A percentile compares a stretch with the other conserved stretches of the same genome.
Conservation (phyloP, 2,113 vertebrate genomes). For the Cyanistes caeruleus region DNA sequence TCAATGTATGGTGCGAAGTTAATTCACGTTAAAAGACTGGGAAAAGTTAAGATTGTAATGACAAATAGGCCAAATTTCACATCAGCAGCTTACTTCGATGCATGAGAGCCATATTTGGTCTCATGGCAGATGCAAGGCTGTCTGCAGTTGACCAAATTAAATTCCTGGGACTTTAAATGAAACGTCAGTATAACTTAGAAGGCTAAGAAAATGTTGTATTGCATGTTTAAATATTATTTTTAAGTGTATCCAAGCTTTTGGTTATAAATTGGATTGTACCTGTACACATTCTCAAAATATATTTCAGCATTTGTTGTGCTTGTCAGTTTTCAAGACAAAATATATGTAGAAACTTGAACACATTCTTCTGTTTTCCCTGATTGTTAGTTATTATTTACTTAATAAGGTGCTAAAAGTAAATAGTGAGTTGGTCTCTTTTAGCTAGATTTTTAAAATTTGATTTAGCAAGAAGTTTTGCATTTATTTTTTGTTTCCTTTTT, state of each 20-base stretch:
- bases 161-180: not conserved
- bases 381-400: not conserved
- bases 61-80: not conserved
- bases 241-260: not conserved
- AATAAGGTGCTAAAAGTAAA: not conserved
- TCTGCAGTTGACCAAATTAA: not conserved
- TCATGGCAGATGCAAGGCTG: not conserved
- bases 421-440: rapidly evolving
- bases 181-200: not conserved
- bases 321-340: not conserved
- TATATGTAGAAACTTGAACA: not conserved
- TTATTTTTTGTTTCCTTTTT: rapidly evolving
- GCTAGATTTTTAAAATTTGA: not conserved
- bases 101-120: not conserved
- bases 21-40: not conserved
- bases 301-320: not conserved
- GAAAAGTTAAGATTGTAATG: not conserved
- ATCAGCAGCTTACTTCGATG: not conserved
- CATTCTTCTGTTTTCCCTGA: not conserved
- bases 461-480: not conserved
- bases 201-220: not conserved
- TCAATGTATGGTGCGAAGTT: not conserved
- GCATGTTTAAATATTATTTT: not conserved
- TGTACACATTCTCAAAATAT: not conserved
- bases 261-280: not conserved